phyloP scores from a whole-genome alignment of 2,797 vertebrate species.

The Pterois miles region DNA sequence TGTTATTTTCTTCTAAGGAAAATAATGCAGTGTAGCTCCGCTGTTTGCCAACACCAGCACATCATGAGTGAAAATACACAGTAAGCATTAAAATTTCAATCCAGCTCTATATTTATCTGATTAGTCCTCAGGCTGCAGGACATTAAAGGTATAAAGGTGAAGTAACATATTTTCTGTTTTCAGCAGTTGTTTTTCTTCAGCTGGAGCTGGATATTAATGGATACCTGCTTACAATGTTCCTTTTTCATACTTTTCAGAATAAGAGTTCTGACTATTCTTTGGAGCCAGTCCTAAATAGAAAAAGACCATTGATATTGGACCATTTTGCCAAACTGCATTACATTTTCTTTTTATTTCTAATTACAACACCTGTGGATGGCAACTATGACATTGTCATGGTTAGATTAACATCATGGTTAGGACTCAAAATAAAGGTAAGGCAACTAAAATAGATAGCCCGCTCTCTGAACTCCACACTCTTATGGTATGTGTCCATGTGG shows the following conservation, averaged over 20 bases:
- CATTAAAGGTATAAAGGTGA: neutral
- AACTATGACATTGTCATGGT: neutral
- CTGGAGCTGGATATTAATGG: neutral
- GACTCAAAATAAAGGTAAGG: neutral
- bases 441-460: too few species aligned
- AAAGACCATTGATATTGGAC: neutral
- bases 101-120: neutral
- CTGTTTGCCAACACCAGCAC: slow-evolving; percentile 1
- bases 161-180: neutral
- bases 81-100: neutral
- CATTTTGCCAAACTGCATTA: neutral
- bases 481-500: too few species aligned
- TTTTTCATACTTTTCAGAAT: neutral
- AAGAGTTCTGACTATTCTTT: neutral
- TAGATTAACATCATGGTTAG: neutral
- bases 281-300: too few species aligned
- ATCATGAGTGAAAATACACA: neutral
- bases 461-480: too few species aligned
- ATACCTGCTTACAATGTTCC: neutral
- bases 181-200: neutral
- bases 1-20: neutral
- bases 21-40: neutral
- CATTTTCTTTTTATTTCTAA: neutral
- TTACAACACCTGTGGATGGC: neutral
- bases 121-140: slow-evolving; percentile 1